These are phyloP conservation scores for Colletes gigas DNA, from an alignment of 1,140 invertebrate genomes.

Conservation along the genomic window DNA sequence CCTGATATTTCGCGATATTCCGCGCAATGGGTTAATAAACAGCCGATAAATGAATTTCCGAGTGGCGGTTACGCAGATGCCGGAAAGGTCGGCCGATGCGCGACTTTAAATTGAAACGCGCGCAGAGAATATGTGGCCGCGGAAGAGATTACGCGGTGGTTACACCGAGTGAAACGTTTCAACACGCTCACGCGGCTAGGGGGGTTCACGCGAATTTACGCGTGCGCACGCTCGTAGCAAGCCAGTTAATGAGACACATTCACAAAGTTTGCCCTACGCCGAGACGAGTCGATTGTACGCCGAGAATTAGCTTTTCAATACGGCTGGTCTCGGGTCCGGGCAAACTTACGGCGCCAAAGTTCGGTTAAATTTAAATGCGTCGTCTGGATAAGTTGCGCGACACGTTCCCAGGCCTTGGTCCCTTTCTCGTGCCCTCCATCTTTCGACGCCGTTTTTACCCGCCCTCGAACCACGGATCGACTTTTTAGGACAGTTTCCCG, in stretches of 20 bases:
- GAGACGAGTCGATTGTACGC: slow-evolving; percentile 78
- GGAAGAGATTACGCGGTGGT: slow-evolving; percentile 53
- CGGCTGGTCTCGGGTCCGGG: slow-evolving; percentile 60
- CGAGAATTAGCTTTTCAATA: slow-evolving; percentile 80
- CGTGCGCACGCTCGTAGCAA: slow-evolving; percentile 65
- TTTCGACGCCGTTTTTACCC: slow-evolving; percentile 16
- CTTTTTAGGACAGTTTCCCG: no score
- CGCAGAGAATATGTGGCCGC: slow-evolving; percentile 33
- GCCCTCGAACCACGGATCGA: no score
- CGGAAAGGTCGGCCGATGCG: slow-evolving; percentile 10
- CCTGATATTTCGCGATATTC: not conserved
- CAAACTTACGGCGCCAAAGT: slow-evolving; percentile 70
- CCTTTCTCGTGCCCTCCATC: slow-evolving; percentile 23
- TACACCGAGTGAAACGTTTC: slow-evolving; percentile 56
- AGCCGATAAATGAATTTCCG: not conserved
- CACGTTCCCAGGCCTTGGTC: slow-evolving; percentile 37
- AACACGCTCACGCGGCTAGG: slow-evolving; percentile 33
- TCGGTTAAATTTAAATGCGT: slow-evolving; percentile 74
- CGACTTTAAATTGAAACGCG: slow-evolving; percentile 45
- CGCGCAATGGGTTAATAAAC: not conserved
- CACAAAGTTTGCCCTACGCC: slow-evolving; percentile 77
- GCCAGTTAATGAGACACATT: slow-evolving; percentile 79
- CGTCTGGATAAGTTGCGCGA: slow-evolving; percentile 66
- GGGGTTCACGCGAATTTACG: slow-evolving; percentile 44
- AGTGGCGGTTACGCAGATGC: not conserved